phyloP scores from a whole-genome alignment of 2,888 invertebrate genomes.

The Acrocera orbiculus region DNA sequence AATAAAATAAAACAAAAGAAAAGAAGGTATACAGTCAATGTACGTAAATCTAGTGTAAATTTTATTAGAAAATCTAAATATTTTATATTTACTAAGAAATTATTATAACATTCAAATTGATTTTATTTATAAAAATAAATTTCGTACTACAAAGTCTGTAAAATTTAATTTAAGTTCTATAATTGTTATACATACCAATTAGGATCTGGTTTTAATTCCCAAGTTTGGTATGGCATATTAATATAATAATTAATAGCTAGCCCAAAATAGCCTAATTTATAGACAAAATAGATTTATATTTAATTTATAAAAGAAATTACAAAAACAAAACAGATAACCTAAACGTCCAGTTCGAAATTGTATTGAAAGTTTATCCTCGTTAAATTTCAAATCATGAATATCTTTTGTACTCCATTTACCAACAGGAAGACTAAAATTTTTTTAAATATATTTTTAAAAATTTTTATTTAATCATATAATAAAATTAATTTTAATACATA shows the following conservation, averaged over 20 bases:
- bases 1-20: no score
- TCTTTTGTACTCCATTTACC: constrained; percentile 52
- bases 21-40: no score
- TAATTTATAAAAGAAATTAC: constrained; percentile 1
- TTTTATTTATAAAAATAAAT: no score
- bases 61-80: no score
- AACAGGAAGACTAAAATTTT: no score
- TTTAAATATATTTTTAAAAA: no score
- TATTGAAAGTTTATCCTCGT: constrained; percentile 64
- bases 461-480: no score
- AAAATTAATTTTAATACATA: no score
- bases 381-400: constrained; percentile 62
- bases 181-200: constrained; percentile 27
- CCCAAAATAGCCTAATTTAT: constrained; percentile 53
- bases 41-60: no score
- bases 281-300: constrained; percentile 7
- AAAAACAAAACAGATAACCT: constrained; percentile 22
- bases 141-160: not conserved
- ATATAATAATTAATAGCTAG: constrained; percentile 55
- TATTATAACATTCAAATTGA: no score
- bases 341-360: constrained; percentile 58
- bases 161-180: not conserved
- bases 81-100: no score
- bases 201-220: constrained; percentile 60
- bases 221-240: constrained; percentile 71